Evolutionary conservation across 1,140 invertebrate genomes (phyloP), one percentile per base, ranked within the genome.

Genomic region (Caenorhabditis briggsae): DNA sequence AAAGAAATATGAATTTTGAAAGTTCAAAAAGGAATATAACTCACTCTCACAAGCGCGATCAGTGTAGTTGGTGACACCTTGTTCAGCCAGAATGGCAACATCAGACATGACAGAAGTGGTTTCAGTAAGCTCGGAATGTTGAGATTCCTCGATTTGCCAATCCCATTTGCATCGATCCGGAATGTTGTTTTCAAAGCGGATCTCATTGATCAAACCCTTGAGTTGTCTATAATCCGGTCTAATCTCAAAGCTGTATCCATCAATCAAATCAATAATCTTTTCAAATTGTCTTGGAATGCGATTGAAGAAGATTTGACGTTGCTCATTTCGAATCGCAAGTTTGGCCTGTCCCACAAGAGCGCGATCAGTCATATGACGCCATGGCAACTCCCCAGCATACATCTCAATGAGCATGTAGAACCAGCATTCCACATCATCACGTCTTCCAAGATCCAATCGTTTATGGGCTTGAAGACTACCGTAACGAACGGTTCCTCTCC

Each of bases 371-470:
- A 87, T 84, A 48, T 87, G 74, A 56, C 86, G 64, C 87, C 87
- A 88, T 41, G 87, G 87, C 41, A 88, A 43, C n/a, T 74, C 33
- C 25, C 87, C 87, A 41, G 23, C 50, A 25, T 16, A 64, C 70
- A 86, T 70, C 64, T 88, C 87, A 48, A 86, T 70, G 20, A 88
- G 65, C 84, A 88, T 86, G 64, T 88, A 88, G 41, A 86, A 82
- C 85, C 84, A 88, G 65, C 84, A 82, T 50, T 88, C 87, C 11
- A 88, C 41, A 23, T 88, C 87, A 56, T 88, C 87, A n/a, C 85
- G 23, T 58, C 87, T 58, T 25, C 84, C 59, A 8, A 88, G 78
- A 82, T 88, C 87, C 84, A 78, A 18, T n/a, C 86, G 18, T 46
- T 56, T 43, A 23, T 87, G 86, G 5, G 86, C 86, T 23, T 84